phyloP scores from a whole-genome alignment of 2,797 vertebrate genomes.

The Megalops cyprinoides region DNA sequence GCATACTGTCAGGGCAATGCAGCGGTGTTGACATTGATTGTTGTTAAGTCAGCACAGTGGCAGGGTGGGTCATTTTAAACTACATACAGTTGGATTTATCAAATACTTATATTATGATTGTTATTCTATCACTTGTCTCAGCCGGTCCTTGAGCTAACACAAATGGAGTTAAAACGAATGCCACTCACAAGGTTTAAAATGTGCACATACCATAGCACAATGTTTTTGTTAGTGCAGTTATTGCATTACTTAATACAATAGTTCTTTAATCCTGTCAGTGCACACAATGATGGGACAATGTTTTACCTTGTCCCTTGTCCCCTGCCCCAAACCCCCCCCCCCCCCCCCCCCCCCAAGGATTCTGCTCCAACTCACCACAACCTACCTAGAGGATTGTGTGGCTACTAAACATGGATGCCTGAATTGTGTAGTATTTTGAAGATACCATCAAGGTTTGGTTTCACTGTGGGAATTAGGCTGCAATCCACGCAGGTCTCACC shows the following conservation, averaged over 20 bases:
- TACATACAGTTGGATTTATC: too few species aligned
- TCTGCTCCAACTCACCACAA: not conserved
- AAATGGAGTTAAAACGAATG: too few species aligned
- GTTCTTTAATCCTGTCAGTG: too few species aligned
- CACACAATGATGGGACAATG: too few species aligned
- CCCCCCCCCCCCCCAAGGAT: too few species aligned
- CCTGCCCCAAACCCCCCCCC: not conserved
- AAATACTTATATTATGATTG: too few species aligned
- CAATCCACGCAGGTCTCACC: constrained; percentile 1
- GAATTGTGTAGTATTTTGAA: constrained; percentile 34
- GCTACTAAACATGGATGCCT: not conserved
- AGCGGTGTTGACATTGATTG: not conserved
- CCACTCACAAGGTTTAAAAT: not conserved
- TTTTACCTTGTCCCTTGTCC: not conserved
- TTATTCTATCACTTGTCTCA: too few species aligned
- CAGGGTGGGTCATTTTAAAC: too few species aligned
- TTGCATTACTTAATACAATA: too few species aligned
- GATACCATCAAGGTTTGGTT: constrained; percentile 24
- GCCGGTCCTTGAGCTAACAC: too few species aligned
- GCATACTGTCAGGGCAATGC: not conserved
- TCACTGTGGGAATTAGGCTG: constrained; percentile 40
- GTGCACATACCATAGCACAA: constrained; percentile 2
- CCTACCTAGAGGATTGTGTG: not conserved
- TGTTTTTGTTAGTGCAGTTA: too few species aligned
- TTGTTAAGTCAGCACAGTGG: not conserved